Percentiles rank a stretch among this genome's conserved stretches.
Conservation (phyloP, 2,113 vertebrate species). For the Vidua chalybeata region DNA sequence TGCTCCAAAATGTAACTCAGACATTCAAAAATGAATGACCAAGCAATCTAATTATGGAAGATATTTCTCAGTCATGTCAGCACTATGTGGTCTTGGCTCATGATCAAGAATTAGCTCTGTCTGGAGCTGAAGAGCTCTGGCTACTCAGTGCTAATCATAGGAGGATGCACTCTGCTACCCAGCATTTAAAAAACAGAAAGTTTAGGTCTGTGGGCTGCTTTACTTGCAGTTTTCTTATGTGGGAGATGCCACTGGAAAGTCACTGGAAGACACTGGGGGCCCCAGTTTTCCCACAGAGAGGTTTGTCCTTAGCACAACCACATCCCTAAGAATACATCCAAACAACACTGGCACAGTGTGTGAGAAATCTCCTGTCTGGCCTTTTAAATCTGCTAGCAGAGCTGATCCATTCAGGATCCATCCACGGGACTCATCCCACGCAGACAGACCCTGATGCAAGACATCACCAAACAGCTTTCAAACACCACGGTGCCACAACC, state of each 20-base stretch:
- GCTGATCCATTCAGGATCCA: background rate
- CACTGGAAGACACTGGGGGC: background rate
- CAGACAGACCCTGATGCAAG: background rate
- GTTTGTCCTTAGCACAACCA: background rate
- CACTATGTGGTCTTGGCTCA: conserved; percentile 62
- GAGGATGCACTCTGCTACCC: background rate
- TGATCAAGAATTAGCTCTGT: conserved; percentile 56
- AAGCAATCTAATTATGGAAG: conserved; percentile 68
- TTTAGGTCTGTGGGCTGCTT: background rate
- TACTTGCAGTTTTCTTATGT: background rate
- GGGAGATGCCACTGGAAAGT: background rate
- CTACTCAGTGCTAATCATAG: conserved; percentile 6
- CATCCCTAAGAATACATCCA: background rate
- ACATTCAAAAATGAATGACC: conserved; percentile 62
- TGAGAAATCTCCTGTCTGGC: background rate
- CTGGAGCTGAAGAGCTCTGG: conserved; percentile 20
- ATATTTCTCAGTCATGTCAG: conserved; percentile 65
- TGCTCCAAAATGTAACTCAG: conserved; percentile 36
- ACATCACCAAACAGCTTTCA: background rate
- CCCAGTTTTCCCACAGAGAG: background rate
- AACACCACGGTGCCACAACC: background rate
- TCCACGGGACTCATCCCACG: rapidly evolving
- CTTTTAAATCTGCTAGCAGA: background rate
- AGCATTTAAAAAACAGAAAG: background rate
- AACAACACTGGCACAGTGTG: background rate